These are phyloP conservation scores for Hemiprocne comata DNA, from an alignment of 2,113 vertebrate genomes.

Conservation along the genomic window DNA sequence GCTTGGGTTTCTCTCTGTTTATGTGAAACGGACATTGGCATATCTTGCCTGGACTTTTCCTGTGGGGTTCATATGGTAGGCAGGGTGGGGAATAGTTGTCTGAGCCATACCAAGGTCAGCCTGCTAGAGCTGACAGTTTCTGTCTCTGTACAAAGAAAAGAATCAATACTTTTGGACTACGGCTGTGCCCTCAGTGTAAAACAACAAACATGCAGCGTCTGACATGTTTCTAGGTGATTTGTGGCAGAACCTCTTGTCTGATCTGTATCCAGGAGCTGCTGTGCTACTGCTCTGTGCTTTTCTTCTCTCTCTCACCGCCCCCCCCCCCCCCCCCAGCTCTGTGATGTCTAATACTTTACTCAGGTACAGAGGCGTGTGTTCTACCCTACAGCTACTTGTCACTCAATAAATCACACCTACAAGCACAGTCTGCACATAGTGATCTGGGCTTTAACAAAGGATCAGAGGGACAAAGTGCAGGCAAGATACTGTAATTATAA, in stretches of 20 bases:
- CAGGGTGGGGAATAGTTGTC: constrained; percentile 94
- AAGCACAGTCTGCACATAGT: constrained; percentile 73
- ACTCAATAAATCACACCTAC: constrained; percentile 87
- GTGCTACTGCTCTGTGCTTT: constrained; percentile 78
- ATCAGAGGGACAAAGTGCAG: constrained; percentile 84
- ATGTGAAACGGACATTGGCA: constrained; percentile 79
- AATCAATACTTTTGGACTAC: constrained; percentile 99
- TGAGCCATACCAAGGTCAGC: constrained; percentile 92
- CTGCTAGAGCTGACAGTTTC: constrained; percentile 96
- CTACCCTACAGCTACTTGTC: constrained; percentile 86
- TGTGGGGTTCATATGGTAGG: constrained; percentile 86
- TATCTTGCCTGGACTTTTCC: constrained; percentile 78
- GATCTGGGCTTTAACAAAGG: constrained; percentile 81
- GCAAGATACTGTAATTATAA: constrained; percentile 83
- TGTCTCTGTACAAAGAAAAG: constrained; percentile 95
- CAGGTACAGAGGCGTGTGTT: constrained; percentile 81
- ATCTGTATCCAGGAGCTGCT: constrained; percentile 86
- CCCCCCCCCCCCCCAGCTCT: constrained; percentile 74
- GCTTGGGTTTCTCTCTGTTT: constrained; percentile 75
- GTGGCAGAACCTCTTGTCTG: constrained; percentile 88
- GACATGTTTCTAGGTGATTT: constrained; percentile 91
- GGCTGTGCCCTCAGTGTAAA: constrained; percentile 96
- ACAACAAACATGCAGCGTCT: constrained; percentile 95
- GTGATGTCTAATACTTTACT: constrained; percentile 84
- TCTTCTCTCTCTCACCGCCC: constrained; percentile 42